A percentile compares a stretch with the other conserved stretches of the same genome.
These are phyloP conservation scores for Agriopis marginaria DNA, from an alignment of 2,888 invertebrate genomes.

Conservation along the genomic window DNA sequence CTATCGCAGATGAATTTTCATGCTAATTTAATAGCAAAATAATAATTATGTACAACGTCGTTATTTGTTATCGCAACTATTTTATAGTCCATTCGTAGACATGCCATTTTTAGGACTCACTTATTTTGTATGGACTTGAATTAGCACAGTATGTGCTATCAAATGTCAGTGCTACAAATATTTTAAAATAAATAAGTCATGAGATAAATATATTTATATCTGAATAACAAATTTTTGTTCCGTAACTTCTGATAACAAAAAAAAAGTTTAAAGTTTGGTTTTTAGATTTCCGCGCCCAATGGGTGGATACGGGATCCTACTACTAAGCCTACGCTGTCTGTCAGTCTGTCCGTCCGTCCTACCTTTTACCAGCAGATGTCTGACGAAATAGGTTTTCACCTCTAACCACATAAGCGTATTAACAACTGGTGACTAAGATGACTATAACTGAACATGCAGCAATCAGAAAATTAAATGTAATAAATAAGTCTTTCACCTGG, in stretches of 20 bases:
- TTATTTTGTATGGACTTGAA: background rate
- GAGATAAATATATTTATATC: no score
- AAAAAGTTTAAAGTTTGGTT: no score
- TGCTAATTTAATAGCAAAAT: background rate
- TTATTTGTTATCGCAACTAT: background rate
- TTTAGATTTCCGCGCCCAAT: no score
- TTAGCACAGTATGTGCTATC: no score
- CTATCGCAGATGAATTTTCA: background rate
- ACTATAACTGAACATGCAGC: background rate
- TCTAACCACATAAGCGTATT: background rate
- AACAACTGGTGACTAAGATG: no score
- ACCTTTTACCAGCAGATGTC: background rate
- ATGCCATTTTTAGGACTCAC: background rate
- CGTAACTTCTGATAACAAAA: no score
- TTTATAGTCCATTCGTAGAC: background rate
- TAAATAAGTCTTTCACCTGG: constrained; percentile 85
- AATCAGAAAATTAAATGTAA: background rate
- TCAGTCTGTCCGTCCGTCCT: no score
- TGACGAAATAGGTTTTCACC: background rate
- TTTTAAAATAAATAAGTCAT: no score
- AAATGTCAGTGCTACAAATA: no score
- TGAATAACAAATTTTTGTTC: no score
- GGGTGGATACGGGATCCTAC: no score
- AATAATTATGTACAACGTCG: background rate
- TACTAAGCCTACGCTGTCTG: no score